Percentiles rank a stretch among this genome's conserved stretches.
These are phyloP conservation scores for Brenthis daphne DNA, from an alignment of 2,888 invertebrate genomes.

Conservation along the genomic window DNA sequence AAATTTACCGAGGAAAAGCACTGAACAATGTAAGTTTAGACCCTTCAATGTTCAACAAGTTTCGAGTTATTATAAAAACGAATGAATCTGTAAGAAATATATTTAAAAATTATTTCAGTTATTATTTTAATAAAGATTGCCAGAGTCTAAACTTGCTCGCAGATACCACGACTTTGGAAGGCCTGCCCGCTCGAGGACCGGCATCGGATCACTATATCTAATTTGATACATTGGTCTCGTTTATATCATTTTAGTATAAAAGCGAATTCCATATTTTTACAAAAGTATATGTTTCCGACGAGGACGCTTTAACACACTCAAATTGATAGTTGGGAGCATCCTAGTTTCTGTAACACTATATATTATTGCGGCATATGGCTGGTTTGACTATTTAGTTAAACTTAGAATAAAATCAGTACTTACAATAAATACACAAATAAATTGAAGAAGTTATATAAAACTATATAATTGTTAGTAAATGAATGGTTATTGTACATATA, in stretches of 20 bases:
- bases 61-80: not conserved
- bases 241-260: conserved; percentile 4
- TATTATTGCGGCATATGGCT: conserved; percentile 14
- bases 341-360: conserved; percentile 2
- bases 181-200: not conserved
- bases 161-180: too few relatives aligned
- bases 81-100: not conserved
- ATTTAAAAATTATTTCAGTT: not conserved
- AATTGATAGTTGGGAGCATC: not conserved
- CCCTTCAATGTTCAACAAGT: not conserved
- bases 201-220: not conserved
- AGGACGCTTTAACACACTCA: not conserved
- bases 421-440: conserved; percentile 21
- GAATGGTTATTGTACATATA: not conserved
- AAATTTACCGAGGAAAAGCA: conserved; percentile 18
- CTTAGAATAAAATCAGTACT: conserved; percentile 20
- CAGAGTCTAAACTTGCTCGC: conserved; percentile 10
- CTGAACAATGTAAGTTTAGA: conserved; percentile 23
- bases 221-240: conserved; percentile 5
- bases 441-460: conserved; percentile 7
- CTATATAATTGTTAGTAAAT: conserved; percentile 4
- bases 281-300: not conserved
- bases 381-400: conserved; percentile 11
- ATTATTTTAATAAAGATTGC: not conserved
- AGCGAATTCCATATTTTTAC: conserved; percentile 1